Conservation (phyloP, 1,140 invertebrate species). For the Drepana arcuata region DNA sequence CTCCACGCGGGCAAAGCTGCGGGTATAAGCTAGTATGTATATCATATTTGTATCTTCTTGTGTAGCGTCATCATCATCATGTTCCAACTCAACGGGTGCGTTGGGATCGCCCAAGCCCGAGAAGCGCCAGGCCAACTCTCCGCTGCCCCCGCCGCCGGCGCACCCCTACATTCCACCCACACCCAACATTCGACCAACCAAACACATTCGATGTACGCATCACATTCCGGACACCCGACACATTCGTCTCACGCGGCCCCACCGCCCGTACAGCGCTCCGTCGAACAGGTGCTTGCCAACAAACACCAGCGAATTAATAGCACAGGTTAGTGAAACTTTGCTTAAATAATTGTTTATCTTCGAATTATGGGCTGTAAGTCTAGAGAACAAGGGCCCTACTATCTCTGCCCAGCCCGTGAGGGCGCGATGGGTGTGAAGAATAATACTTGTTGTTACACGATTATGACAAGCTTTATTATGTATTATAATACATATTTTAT, state of each 20-base stretch:
- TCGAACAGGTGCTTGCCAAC: conserved; percentile 15
- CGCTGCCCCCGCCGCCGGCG: conserved; percentile 81
- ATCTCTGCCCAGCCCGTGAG: too few species aligned
- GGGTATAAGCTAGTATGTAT: too few species aligned
- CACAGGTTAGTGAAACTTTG: conserved; percentile 30
- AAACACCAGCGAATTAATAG: conserved; percentile 60
- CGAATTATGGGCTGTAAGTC: too few species aligned
- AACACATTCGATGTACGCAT: conserved; percentile 16
- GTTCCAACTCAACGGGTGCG: conserved; percentile 80
- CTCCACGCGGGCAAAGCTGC: too few species aligned
- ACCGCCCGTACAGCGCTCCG: conserved; percentile 5
- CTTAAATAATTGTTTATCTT: too few species aligned
- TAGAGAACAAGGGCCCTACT: too few species aligned
- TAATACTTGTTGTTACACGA: too few species aligned
- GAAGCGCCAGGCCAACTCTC: conserved; percentile 89
- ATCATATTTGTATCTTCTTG: too few species aligned
- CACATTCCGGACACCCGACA: too few species aligned
- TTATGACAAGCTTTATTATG: too few species aligned
- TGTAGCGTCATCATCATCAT: conserved; percentile 85
- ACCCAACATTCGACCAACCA: conserved; percentile 17
- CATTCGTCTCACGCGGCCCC: conserved; percentile 9
- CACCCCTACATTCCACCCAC: conserved; percentile 21
- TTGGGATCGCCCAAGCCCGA: conserved; percentile 87
- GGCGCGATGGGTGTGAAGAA: too few species aligned
- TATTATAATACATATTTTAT: too few species aligned